phyloP scores from a whole-genome alignment of 2,888 invertebrate genomes.

The Myathropa florea region DNA sequence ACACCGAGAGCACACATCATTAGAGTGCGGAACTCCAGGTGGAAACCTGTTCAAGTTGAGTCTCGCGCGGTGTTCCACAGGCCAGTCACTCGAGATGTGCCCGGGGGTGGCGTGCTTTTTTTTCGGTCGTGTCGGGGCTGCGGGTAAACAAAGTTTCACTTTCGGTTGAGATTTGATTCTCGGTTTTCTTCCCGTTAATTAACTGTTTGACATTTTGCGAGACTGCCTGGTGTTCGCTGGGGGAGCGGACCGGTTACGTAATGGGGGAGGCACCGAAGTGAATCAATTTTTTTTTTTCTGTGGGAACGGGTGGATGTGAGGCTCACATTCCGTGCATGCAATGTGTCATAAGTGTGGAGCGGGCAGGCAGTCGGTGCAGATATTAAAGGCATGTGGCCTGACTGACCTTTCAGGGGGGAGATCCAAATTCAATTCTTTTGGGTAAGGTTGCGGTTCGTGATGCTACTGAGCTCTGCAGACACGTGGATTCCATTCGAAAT shows the following conservation, averaged over 20 bases:
- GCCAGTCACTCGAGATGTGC: neutral
- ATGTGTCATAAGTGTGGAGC: conserved; percentile 5
- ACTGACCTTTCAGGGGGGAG: neutral
- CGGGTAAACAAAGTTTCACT: conserved; percentile 63
- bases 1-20: conserved; percentile 4
- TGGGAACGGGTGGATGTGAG: conserved; percentile 10
- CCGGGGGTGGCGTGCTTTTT: conserved; percentile 36
- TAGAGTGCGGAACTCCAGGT: conserved; percentile 40
- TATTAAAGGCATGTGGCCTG: neutral
- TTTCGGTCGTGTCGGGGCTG: conserved; percentile 42
- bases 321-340: neutral
- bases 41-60: conserved; percentile 53
- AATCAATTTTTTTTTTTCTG: conserved; percentile 20
- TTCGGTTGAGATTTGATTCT: conserved; percentile 39
- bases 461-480: neutral
- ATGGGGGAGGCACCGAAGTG: conserved; percentile 20
- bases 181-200: conserved; percentile 50
- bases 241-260: conserved; percentile 1
- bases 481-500: neutral
- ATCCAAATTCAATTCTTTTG: neutral
- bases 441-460: neutral
- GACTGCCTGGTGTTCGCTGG: neutral
- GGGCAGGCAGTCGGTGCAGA: neutral
- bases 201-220: conserved; percentile 62
- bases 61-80: neutral